Evolutionary conservation across 2,888 invertebrate genomes (phyloP).

Genomic region (Rhyacophila evoluta): DNA sequence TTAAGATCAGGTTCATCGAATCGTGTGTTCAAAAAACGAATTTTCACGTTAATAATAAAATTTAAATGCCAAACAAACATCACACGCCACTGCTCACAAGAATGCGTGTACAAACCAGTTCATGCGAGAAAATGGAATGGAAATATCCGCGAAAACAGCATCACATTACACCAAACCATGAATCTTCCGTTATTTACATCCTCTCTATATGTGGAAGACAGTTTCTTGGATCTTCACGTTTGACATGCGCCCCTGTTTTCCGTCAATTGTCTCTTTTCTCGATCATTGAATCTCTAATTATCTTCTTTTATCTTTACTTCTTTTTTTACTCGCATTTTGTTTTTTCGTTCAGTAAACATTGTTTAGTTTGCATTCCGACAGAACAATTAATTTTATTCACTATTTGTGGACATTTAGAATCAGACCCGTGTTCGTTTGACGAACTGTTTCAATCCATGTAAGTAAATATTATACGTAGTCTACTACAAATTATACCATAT

Average conservation of each 20-base stretch:
- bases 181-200: conserved; percentile 7
- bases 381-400: neutral
- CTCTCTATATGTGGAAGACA: conserved; percentile 6
- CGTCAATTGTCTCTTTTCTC: neutral
- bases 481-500: no score
- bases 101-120: neutral
- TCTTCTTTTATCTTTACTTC: neutral
- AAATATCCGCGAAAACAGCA: conserved; percentile 10
- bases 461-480: no score
- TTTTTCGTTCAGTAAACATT: neutral
- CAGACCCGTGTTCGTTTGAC: no score
- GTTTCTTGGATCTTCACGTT: neutral
- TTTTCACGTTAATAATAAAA: no score
- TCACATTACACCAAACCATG: neutral
- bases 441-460: no score
- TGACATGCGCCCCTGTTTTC: neutral
- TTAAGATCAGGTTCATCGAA: no score
- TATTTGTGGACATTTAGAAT: no score
- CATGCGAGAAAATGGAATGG: conserved; percentile 8
- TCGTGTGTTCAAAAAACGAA: no score
- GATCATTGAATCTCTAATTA: conserved; percentile 14
- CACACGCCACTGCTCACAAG: neutral
- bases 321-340: neutral
- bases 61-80: no score
- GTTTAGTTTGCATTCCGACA: neutral